Percentiles rank a stretch among this genome's conserved stretches.
phyloP scores from a whole-genome alignment of 2,888 invertebrate species.

The Apoda limacodes region DNA sequence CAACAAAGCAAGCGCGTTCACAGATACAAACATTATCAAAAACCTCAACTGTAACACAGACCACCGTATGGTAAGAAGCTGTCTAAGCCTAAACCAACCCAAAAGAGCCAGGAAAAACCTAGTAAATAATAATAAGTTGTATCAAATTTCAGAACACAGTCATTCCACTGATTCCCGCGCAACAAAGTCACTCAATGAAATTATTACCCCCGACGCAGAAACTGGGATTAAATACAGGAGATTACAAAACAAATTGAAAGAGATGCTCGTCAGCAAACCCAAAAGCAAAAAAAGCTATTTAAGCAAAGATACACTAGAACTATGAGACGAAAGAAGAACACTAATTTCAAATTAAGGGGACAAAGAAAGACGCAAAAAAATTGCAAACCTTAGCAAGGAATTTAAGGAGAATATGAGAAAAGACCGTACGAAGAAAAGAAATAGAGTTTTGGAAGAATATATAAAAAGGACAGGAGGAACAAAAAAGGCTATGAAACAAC shows the following conservation, averaged over 20 bases:
- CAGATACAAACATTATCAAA: conserved; percentile 1
- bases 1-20: conserved; percentile 2
- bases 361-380: conserved; percentile 6
- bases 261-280: conserved; percentile 3
- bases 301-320: conserved; percentile 2
- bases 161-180: conserved; percentile 1
- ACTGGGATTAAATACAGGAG: conserved; percentile 3
- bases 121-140: conserved; percentile 3
- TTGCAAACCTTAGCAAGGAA: conserved; percentile 16
- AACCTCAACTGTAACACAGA: conserved; percentile 1
- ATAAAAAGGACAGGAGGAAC: conserved; percentile 18
- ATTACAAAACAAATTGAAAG: conserved; percentile 4
- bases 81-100: conserved; percentile 5
- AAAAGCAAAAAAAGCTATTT: conserved; percentile 7
- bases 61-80: conserved; percentile 2
- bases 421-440: conserved; percentile 12
- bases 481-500: conserved; percentile 18
- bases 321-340: conserved; percentile 11
- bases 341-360: conserved; percentile 4
- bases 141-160: conserved; percentile 1
- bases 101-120: conserved; percentile 5
- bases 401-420: conserved; percentile 17
- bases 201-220: conserved; percentile 2
- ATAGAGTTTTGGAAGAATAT: conserved; percentile 12
- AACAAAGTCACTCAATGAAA: conserved; percentile 1